phyloP scores from a whole-genome alignment of 2,113 vertebrate genomes.

The Gallinago jamesoni region DNA sequence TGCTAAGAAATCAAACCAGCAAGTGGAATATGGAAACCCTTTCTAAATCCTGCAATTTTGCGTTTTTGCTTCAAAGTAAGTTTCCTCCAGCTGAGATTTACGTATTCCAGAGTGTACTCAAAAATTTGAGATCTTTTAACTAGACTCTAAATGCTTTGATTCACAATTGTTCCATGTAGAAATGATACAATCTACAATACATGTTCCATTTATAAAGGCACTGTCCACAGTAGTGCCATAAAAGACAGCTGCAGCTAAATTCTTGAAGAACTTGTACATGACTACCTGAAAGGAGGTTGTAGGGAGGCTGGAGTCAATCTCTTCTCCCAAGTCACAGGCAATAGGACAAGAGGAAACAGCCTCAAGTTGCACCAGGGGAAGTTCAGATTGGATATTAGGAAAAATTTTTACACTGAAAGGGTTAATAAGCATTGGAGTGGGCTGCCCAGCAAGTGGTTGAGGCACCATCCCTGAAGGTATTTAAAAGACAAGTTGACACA shows the following conservation, averaged over 20 bases:
- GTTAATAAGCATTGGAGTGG: too few species aligned
- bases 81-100: neutral
- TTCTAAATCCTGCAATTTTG: neutral
- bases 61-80: neutral
- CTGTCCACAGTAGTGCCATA: neutral
- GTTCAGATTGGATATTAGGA: too few species aligned
- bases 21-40: neutral
- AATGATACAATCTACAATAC: neutral
- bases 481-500: too few species aligned
- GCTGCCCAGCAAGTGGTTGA: too few species aligned
- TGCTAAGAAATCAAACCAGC: constrained; percentile 35
- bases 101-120: neutral
- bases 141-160: neutral
- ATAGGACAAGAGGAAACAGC: too few species aligned
- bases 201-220: neutral
- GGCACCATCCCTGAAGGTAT: too few species aligned
- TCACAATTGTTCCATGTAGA: neutral
- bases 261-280: neutral
- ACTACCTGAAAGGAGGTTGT: too few species aligned
- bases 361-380: too few species aligned
- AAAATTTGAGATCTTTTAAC: neutral
- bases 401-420: too few species aligned
- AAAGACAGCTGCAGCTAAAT: neutral
- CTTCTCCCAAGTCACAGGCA: too few species aligned
- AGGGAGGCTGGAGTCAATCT: too few species aligned